Conservation (phyloP, 2,888 invertebrate genomes). For the Tuta absoluta region DNA sequence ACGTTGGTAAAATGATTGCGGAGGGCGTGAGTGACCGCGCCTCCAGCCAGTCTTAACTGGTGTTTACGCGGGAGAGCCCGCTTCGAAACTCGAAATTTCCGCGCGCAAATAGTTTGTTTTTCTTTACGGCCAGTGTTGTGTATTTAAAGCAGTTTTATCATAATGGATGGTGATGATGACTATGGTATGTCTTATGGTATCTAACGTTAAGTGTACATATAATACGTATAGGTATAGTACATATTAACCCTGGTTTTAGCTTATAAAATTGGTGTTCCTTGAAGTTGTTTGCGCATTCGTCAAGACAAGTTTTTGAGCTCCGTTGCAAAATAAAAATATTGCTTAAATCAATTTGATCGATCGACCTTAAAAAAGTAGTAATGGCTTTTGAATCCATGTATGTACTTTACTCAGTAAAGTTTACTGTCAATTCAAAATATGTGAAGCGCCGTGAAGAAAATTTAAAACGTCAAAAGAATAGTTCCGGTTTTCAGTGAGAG, state of each 20-base stretch:
- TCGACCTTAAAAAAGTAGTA: neutral
- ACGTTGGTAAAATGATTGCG: neutral
- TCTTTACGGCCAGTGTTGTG: constrained; percentile 37
- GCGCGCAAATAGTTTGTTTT: constrained; percentile 38
- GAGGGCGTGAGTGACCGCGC: constrained; percentile 22
- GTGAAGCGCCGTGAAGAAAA: too few species aligned
- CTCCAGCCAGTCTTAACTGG: constrained; percentile 23
- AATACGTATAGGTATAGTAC: neutral
- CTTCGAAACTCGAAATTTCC: constrained; percentile 21
- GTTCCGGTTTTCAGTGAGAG: too few species aligned
- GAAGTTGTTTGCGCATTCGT: neutral
- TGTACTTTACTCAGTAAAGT: too few species aligned
- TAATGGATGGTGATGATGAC: constrained; percentile 1
- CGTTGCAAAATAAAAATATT: constrained; percentile 1
- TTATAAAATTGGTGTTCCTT: neutral
- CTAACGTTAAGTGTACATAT: neutral
- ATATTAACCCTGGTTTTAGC: too few species aligned
- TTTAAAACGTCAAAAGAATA: too few species aligned
- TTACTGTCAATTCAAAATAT: too few species aligned
- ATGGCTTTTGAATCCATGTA: neutral
- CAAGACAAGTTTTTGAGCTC: neutral
- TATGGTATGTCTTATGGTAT: neutral
- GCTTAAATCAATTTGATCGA: neutral
- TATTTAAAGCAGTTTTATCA: constrained; percentile 13
- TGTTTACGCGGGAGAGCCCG: constrained; percentile 23